Percentiles rank a stretch among this genome's conserved stretches.
phyloP scores from a whole-genome alignment of 2,888 invertebrate genomes.

The Tenthredo amoena region DNA sequence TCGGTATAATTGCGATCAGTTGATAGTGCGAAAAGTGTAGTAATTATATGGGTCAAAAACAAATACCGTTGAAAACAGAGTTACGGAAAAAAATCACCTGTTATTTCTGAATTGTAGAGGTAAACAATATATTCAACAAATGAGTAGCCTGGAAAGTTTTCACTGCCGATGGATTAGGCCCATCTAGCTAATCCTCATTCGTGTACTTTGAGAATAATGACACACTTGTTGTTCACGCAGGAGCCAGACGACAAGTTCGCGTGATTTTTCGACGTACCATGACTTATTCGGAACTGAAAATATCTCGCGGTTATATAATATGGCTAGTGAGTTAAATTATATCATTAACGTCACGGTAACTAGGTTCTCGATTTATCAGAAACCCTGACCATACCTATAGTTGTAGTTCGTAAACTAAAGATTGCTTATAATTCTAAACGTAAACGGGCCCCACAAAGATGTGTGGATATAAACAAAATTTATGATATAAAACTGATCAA shows the following conservation, averaged over 20 bases:
- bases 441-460: background rate
- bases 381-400: background rate
- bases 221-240: background rate
- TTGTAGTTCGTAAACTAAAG: background rate
- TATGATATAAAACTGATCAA: background rate
- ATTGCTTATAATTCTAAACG: conserved; percentile 8
- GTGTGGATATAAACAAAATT: background rate
- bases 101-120: background rate
- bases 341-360: conserved; percentile 10
- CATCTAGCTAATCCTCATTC: background rate
- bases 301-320: background rate
- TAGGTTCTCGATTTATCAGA: background rate
- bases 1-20: background rate
- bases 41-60: background rate
- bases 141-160: background rate
- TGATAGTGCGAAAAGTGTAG: conserved; percentile 15
- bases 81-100: background rate
- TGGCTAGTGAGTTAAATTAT: conserved; percentile 8
- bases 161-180: background rate
- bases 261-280: background rate
- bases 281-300: background rate
- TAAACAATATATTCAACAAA: background rate
- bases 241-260: background rate
- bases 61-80: background rate
- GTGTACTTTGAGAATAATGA: conserved; percentile 1